Evolutionary conservation across 1,140 invertebrate species (phyloP), one percentile per base, ranked within the genome.

Genomic region (Cepaea nemoralis): DNA sequence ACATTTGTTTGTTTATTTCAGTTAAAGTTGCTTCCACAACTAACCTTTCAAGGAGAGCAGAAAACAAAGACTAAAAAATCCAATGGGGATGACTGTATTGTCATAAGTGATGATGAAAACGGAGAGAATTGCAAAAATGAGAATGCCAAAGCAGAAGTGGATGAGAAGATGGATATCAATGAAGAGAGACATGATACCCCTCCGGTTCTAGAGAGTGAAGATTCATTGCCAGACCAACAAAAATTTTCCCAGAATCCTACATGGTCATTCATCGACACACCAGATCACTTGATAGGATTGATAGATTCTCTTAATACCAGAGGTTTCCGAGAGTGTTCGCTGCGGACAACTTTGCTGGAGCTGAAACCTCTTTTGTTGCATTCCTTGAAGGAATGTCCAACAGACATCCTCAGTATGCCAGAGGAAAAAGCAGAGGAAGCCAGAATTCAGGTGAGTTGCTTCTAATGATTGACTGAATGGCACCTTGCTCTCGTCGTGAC

Each of bases 191-290:
- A n/a, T n/a, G 42, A 45, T 19, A 45, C 42, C 8, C 42, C 42
- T 45, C 42, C 42, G 19, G 42, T 82, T 31, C 27, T 86, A 31
- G 83, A 86, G 35, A 87, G 79, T 69, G 59, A 71, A 77, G 85
- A 86, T 85, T 45, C 42, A 45, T 45, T 45, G 19, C 42, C 42
- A 45, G 42, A 45, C 19, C 12, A 77, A 81, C 31, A 73, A 39
- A 69, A 69, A 37, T 50, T 45, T 85, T 67, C 67, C 79, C 71
- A 70, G 76, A 84, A 83, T 77, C 77, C 80, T 69, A 82, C 74
- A 55, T 98, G 97, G 97, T 92, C 93, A 70, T 97, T 96, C 89
- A 95, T 95, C 84, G 93, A 94, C 85, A 94, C 93, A 16, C 87
- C 91, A 66, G 94, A 96, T 77, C 94, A 96, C 80, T 90, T 98